Percentiles rank a stretch among this genome's conserved stretches.
Evolutionary conservation across 2,888 invertebrate genomes (phyloP).

Genomic region (Operophtera brumata): DNA sequence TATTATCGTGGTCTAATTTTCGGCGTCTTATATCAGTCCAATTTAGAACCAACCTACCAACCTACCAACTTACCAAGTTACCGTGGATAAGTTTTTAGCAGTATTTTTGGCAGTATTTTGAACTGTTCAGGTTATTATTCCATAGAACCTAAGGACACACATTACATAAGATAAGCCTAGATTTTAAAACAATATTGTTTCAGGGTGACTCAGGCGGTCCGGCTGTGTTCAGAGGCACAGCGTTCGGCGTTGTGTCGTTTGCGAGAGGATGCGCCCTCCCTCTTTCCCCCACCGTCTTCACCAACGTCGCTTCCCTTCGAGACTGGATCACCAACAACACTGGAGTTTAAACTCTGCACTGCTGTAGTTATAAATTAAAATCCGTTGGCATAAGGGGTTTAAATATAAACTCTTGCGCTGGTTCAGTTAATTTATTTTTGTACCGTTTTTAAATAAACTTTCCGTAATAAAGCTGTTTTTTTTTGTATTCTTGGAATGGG

Average conservation of each 20-base stretch:
- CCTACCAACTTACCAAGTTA: too few relatives aligned
- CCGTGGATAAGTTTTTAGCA: too few relatives aligned
- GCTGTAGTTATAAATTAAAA: background rate
- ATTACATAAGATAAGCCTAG: too few relatives aligned
- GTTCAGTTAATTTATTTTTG: conserved; percentile 48
- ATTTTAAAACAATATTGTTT: background rate
- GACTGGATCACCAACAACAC: conserved; percentile 70
- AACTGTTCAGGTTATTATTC: too few relatives aligned
- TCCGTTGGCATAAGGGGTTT: background rate
- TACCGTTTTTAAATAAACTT: conserved; percentile 49
- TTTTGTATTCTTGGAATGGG: conserved; percentile 22
- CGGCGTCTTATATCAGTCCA: too few relatives aligned
- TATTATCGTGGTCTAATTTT: too few relatives aligned
- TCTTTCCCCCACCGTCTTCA: conserved; percentile 74
- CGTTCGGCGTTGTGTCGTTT: conserved; percentile 73
- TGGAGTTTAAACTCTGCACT: conserved; percentile 52
- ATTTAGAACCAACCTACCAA: too few relatives aligned
- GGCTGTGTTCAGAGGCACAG: conserved; percentile 71
- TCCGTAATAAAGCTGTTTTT: conserved; percentile 28
- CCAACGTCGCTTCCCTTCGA: conserved; percentile 66
- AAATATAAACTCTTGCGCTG: conserved; percentile 22
- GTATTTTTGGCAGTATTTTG: too few relatives aligned
- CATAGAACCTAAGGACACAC: too few relatives aligned
- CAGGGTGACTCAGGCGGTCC: conserved; percentile 77
- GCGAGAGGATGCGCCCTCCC: conserved; percentile 74